These are phyloP conservation scores for Chloropsis hardwickii DNA, from an alignment of 2,113 vertebrate species.

Conservation along the genomic window DNA sequence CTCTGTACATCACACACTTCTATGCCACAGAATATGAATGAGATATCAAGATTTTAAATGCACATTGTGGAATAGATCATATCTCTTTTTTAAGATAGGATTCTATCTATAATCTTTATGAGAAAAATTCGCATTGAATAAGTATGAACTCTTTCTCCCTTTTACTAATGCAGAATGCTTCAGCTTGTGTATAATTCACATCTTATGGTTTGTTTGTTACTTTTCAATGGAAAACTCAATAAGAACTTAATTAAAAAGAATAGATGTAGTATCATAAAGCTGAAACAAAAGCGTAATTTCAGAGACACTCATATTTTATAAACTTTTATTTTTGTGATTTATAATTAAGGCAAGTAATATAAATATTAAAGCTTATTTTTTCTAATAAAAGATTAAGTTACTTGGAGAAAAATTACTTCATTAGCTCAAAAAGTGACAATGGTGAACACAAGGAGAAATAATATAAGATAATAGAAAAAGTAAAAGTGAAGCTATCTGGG, in stretches of 20 bases:
- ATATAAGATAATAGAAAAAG: background rate
- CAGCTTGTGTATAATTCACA: background rate
- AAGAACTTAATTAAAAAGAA: slow-evolving; percentile 46
- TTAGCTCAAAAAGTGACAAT: background rate
- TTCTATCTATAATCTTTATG: background rate
- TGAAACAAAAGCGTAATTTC: background rate
- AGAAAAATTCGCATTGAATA: background rate
- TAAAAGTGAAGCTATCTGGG: background rate
- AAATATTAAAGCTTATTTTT: background rate
- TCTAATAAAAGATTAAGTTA: background rate
- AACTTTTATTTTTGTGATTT: background rate
- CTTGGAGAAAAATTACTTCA: background rate
- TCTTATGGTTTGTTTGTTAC: background rate
- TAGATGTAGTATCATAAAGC: background rate
- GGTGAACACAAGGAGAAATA: background rate
- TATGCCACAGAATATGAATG: background rate
- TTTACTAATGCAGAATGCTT: background rate
- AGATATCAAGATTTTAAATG: background rate
- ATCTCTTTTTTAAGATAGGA: background rate
- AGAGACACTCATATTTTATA: background rate
- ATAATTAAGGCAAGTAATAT: background rate
- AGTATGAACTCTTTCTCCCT: background rate
- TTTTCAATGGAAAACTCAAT: slow-evolving; percentile 23
- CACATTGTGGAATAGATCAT: background rate
- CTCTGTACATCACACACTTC: rapidly evolving